Percentiles rank a stretch among this genome's conserved stretches.
Evolutionary conservation across 1,140 invertebrate genomes (phyloP).

Genomic region (Parasteatoda tepidariorum): DNA sequence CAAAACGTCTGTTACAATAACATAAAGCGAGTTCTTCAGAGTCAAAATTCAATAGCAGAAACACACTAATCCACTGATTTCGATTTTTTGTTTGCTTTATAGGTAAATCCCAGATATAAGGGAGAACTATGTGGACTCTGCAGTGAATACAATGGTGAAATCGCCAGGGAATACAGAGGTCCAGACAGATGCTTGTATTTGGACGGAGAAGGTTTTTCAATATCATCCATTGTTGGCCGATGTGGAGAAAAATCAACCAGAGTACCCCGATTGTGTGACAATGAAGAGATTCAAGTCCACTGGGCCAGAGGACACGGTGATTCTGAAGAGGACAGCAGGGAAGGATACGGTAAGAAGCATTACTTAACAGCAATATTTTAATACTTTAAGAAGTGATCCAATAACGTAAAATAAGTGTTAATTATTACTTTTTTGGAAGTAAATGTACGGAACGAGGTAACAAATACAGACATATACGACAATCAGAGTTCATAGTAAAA

Average conservation of each 20-base stretch:
- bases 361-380: too few relatives aligned
- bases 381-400: too few relatives aligned
- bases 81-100: background rate
- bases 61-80: background rate
- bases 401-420: background rate
- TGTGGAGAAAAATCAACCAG: background rate
- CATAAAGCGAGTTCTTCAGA: too few relatives aligned
- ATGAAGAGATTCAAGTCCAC: background rate
- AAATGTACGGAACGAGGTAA: background rate
- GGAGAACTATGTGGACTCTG: slow-evolving; percentile 63
- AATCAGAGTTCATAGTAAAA: too few relatives aligned
- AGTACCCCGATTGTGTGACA: background rate
- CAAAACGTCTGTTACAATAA: too few relatives aligned
- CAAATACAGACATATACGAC: too few relatives aligned
- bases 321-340: background rate
- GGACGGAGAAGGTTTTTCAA: slow-evolving; percentile 37
- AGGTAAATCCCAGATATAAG: slow-evolving; percentile 53
- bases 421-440: background rate
- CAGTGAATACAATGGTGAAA: slow-evolving; percentile 63
- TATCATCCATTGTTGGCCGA: background rate
- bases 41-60: background rate
- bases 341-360: background rate
- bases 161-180: slow-evolving; percentile 59
- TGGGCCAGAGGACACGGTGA: background rate
- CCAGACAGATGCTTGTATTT: slow-evolving; percentile 50